Evolutionary conservation across 1,140 invertebrate species (phyloP).

Genomic region (Drosophila eugracilis): DNA sequence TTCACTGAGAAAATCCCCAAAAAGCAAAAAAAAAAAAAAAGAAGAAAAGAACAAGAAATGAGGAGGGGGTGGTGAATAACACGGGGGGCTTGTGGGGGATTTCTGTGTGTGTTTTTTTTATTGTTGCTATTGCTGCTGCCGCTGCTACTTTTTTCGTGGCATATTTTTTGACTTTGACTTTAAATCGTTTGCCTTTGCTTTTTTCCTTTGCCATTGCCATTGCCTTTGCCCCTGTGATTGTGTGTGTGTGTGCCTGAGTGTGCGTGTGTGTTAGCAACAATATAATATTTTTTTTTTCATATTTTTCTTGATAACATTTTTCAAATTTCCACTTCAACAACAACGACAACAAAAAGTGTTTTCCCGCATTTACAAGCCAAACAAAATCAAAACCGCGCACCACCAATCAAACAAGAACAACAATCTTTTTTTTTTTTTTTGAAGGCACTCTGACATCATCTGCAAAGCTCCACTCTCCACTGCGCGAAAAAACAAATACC

Average conservation of each 20-base stretch:
- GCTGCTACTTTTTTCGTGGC: slow-evolving; percentile 59
- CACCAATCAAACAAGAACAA: slow-evolving; percentile 11
- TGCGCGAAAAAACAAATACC: slow-evolving; percentile 40
- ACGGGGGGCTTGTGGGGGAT: slow-evolving; percentile 11
- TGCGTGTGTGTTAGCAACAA: slow-evolving; percentile 21
- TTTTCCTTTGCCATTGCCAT: slow-evolving; percentile 15
- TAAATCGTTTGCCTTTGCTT: slow-evolving; percentile 32
- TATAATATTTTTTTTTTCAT: slow-evolving; percentile 14
- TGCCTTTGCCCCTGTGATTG: not conserved
- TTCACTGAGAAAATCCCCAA: not conserved
- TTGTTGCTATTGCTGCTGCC: too few relatives aligned
- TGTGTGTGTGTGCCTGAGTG: slow-evolving; percentile 2
- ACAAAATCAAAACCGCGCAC: slow-evolving; percentile 22
- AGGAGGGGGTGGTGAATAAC: slow-evolving; percentile 9
- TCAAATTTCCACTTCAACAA: slow-evolving; percentile 2
- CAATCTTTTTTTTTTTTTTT: slow-evolving; percentile 32
- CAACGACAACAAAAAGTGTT: slow-evolving; percentile 16
- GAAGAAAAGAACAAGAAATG: not conserved
- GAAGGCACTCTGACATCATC: slow-evolving; percentile 76
- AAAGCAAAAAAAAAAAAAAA: not conserved
- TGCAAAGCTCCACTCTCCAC: slow-evolving; percentile 55
- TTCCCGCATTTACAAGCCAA: slow-evolving; percentile 9
- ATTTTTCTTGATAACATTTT: slow-evolving; percentile 42
- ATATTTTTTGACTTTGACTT: slow-evolving; percentile 59
- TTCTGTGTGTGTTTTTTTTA: slow-evolving; percentile 30